Percentiles rank a stretch among this genome's conserved stretches.
Conservation (phyloP, 2,888 invertebrate species). For the Neoascia interrupta region DNA sequence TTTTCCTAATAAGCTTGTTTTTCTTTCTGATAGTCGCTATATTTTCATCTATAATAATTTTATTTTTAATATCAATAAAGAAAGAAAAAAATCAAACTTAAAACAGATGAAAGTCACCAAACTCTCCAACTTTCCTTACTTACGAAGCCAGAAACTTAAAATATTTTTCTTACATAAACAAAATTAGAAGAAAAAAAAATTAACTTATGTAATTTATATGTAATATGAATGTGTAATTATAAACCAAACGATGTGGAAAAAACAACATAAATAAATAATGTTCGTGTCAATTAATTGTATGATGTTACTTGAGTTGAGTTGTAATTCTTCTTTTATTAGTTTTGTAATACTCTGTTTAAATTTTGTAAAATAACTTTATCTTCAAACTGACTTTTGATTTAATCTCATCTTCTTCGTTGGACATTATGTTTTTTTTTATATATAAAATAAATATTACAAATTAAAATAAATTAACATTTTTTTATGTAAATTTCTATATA, state of each 20-base stretch:
- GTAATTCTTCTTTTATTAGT: not conserved
- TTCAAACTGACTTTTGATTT: slow-evolving; percentile 9
- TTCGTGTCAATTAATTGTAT: slow-evolving; percentile 60
- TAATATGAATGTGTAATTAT: slow-evolving; percentile 58
- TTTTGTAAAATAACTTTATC: slow-evolving; percentile 43
- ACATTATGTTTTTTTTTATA: not conserved
- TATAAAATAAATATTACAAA: slow-evolving; percentile 27
- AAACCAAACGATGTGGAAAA: slow-evolving; percentile 24
- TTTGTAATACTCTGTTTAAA: slow-evolving; percentile 2
- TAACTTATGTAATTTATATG: slow-evolving; percentile 46
- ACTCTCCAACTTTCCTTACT: slow-evolving; percentile 14
- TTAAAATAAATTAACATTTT: not conserved
- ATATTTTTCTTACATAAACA: slow-evolving; percentile 10
- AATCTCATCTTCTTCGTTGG: not conserved
- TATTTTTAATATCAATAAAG: no score
- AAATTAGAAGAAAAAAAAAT: slow-evolving; percentile 4
- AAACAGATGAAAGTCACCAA: not conserved
- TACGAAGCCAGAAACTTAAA: slow-evolving; percentile 16
- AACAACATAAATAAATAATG: slow-evolving; percentile 31
- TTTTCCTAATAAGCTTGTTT: no score
- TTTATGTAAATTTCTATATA: slow-evolving; percentile 47
- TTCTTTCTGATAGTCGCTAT: no score
- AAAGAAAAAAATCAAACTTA: no score
- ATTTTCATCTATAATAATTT: no score
- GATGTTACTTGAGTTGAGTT: slow-evolving; percentile 26